phyloP scores from a whole-genome alignment of 1,140 invertebrate genomes.

The Phthorimaea operculella region DNA sequence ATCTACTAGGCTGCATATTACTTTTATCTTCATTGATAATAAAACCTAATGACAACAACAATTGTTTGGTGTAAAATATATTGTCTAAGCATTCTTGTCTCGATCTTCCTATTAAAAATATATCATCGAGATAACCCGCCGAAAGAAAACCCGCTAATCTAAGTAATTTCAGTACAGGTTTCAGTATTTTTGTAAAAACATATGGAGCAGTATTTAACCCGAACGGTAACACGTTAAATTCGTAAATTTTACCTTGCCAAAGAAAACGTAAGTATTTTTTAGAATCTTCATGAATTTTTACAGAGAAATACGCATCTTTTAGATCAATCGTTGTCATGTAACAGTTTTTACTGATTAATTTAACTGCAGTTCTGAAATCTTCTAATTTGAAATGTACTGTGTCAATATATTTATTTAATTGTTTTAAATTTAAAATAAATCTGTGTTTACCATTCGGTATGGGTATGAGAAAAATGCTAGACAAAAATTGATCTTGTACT shows the following conservation, averaged over 20 bases:
- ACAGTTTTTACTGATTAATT: slow-evolving; percentile 4
- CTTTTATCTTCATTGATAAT: slow-evolving; percentile 10
- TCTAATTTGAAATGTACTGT: slow-evolving; percentile 17
- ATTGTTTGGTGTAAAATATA: slow-evolving; percentile 7
- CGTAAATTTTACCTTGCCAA: slow-evolving; percentile 7
- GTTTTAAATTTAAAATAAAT: slow-evolving; percentile 16
- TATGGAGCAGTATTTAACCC: slow-evolving; percentile 1
- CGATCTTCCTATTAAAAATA: slow-evolving; percentile 13
- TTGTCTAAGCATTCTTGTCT: slow-evolving; percentile 9
- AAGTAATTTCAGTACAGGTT: slow-evolving; percentile 6
- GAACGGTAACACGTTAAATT: slow-evolving; percentile 3
- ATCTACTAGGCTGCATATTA: neutral
- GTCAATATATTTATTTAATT: slow-evolving; percentile 12
- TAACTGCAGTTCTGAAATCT: slow-evolving; percentile 13
- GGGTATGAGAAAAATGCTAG: slow-evolving; percentile 12
- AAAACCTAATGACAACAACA: slow-evolving; percentile 5
- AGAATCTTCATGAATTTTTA: slow-evolving; percentile 2
- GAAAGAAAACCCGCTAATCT: slow-evolving; percentile 6
- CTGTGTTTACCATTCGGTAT: slow-evolving; percentile 14
- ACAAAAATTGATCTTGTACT: slow-evolving; percentile 15
- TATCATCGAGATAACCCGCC: slow-evolving; percentile 16
- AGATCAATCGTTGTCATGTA: slow-evolving; percentile 1
- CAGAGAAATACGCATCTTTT: slow-evolving; percentile 1
- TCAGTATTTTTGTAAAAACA: slow-evolving; percentile 13
- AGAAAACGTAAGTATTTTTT: slow-evolving; percentile 16